Evolutionary conservation across 1,140 invertebrate genomes (phyloP), one percentile per base, ranked within the genome.

Genomic region (Diploscapter pachys): DNA sequence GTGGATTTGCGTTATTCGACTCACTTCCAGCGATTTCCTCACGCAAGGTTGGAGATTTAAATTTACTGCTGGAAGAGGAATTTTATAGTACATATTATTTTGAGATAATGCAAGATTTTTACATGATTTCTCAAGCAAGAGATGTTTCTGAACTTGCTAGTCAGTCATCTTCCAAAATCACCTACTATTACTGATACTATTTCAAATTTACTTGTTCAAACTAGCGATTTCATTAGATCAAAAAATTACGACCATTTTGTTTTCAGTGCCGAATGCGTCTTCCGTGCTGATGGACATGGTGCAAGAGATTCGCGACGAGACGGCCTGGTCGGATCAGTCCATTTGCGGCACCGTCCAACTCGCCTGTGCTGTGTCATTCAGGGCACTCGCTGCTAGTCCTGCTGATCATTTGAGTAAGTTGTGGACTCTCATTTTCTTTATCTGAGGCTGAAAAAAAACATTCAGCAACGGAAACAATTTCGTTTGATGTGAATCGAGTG

Each of bases 311-410:
- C 73, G 73, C 54, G 70, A 74, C 51, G 73, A 74, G 50, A 74
- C 66, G 5, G 55, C 62, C 49, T 74, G 73, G 73, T 61, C 64
- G 5, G 73, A 74, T 74, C 73, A 74, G 53, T 52, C 73, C 9
- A 31, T 74, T n/a, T 74, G 73, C 54, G 73, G 73, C 68, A 74
- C 73, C 4, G 57, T 74, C 13, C 73, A 74, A 11, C 55, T 74
- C 3, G 73, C 73, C 2, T 74, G 73, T 65, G 73, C 73, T 11
- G 66, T 74, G 31, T 59, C 73, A 2, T 31, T 74, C 3, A 74
- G 64, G 56, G 59, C 73, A 5, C 54, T 74, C 9, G 73, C 73
- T 4, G 31, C 64, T 50, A 56, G 63, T n/a, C 73, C 73, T 31
- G 61, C 73, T 0, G 73, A 74, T 69, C 73, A 68, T 54, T 62